Conservation (phyloP, 2,888 invertebrate species). For the Pterostichus madidus region DNA sequence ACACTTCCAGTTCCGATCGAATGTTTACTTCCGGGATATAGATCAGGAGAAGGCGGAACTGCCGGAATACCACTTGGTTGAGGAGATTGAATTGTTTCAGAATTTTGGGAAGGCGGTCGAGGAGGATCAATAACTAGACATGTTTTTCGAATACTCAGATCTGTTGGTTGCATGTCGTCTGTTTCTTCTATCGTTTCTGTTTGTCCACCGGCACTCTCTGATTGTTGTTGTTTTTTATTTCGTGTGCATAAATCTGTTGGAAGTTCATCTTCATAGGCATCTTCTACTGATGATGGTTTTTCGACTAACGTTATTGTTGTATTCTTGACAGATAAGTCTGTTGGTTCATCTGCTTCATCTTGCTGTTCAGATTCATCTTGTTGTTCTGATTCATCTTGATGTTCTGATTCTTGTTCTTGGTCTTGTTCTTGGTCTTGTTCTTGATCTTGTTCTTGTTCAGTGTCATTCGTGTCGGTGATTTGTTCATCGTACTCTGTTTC, state of each 20-base stretch:
- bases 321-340: conserved; percentile 58
- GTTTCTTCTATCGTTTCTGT: conserved; percentile 72
- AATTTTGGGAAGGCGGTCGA: conserved; percentile 84
- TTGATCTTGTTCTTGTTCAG: conserved; percentile 20
- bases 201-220: conserved; percentile 70
- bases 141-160: conserved; percentile 81
- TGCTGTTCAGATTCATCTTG: background rate
- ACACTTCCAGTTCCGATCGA: conserved; percentile 65
- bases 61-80: conserved; percentile 86
- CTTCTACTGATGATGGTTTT: conserved; percentile 21
- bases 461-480: conserved; percentile 1
- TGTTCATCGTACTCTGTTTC: conserved; percentile 14
- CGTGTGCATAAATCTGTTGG: conserved; percentile 62
- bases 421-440: conserved; percentile 2
- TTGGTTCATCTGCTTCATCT: conserved; percentile 64
- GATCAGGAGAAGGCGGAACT: conserved; percentile 85
- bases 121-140: conserved; percentile 78
- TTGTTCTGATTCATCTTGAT: conserved; percentile 4
- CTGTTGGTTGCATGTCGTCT: conserved; percentile 80
- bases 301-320: background rate
- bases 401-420: conserved; percentile 27
- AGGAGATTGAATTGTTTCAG: conserved; percentile 86
- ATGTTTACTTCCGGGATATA: conserved; percentile 76
- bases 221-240: conserved; percentile 67
- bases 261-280: conserved; percentile 58